Base-by-base conservation (phyloP, 2,888 invertebrate genomes). In the Hemaris fuciformis region DNA sequence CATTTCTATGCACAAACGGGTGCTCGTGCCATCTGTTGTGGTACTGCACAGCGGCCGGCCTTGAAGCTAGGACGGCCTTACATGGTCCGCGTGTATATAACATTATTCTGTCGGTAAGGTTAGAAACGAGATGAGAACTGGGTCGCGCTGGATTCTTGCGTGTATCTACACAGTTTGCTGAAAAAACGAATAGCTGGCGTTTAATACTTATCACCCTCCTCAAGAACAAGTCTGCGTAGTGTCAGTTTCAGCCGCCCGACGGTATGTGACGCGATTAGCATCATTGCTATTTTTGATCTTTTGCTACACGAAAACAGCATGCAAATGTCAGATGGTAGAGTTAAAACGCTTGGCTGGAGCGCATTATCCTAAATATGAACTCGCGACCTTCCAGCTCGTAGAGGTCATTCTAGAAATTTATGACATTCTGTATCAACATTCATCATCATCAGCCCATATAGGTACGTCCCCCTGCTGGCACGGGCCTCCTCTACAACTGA, bases 21-120 rank as follows among this genome's bases (percentile, higher is more conserved):
- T 74, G 53, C 70, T 73, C 73, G 77, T 77, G 81, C 80, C 84
- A 85, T 81, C 79, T 81, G 78, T 74, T 69, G 67, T 69, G 67
- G n/a, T n/a, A 61, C 68, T 72, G 70, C 66, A 71, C 70, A 70
- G 70, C 67, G 60, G 62, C 60, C 68, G 77, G 73, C 81, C 81
- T 82, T 80, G 76, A 42, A 31, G 66, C 74, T 74, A 75, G 70
- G 75, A 76, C 72, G 64, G 60, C 81, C 75, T 66, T 79, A 81
- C 68, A 79, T 72, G 80, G 81, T 58, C 62, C 61, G 66, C 69
- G 68, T n/a, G n/a, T 71, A 73, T 64, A 65, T 42, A 58, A 62
- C 62, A 64, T 64, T 59, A 62, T 63, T 66, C 58, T 23, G 62
- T 72, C 72, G 62, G 62, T 70, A 75, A 63, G 76, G 73, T 42